Percentiles rank a stretch among this genome's conserved stretches.
Conservation (phyloP, 2,888 invertebrate species). For the Fabriciana adippe region DNA sequence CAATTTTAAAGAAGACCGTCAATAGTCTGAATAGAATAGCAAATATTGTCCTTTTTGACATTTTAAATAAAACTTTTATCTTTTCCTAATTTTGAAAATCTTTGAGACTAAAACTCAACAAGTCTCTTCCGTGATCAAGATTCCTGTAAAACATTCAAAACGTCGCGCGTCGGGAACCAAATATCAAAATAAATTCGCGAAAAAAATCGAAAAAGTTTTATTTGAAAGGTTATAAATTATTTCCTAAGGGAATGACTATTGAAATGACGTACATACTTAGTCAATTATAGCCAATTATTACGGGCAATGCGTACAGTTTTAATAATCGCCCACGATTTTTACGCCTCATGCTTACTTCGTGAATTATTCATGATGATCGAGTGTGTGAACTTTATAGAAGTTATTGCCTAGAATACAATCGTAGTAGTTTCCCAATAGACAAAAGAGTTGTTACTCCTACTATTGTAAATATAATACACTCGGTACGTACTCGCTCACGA, state of each 20-base stretch:
- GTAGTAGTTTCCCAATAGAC: constrained; percentile 20
- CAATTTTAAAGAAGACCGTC: no score
- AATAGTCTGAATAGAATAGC: no score
- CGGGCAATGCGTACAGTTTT: constrained; percentile 36
- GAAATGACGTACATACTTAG: constrained; percentile 22
- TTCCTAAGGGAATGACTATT: constrained; percentile 34
- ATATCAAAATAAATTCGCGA: no score
- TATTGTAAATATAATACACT: constrained; percentile 7
- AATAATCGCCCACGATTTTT: constrained; percentile 39
- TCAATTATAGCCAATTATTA: constrained; percentile 33
- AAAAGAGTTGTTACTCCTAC: constrained; percentile 28
- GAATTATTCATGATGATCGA: constrained; percentile 33
- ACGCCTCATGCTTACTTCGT: constrained; percentile 37
- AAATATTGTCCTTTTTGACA: no score
- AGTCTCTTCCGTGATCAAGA: no score
- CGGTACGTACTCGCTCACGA: background rate
- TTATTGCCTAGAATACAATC: constrained; percentile 17
- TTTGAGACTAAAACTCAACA: no score
- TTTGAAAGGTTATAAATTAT: background rate
- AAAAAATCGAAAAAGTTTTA: no score
- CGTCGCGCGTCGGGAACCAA: no score
- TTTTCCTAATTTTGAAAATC: background rate
- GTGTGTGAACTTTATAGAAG: constrained; percentile 34
- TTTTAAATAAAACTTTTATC: background rate
- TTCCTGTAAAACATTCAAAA: no score